Evolutionary conservation across 2,888 invertebrate genomes (phyloP).

Genomic region (Megamerina dolium): DNA sequence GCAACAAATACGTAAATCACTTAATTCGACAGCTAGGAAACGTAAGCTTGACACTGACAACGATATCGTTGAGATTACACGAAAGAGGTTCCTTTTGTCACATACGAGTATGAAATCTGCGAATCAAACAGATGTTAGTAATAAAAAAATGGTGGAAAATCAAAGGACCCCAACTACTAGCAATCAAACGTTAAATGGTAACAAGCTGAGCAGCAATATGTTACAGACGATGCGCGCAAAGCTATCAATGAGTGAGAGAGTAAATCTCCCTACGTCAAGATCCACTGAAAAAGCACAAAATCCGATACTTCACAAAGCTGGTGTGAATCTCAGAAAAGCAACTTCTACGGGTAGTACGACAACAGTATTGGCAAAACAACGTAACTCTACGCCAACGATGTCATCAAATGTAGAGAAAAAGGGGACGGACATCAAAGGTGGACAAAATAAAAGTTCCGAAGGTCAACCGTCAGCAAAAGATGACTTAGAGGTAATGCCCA

Average conservation of each 20-base stretch:
- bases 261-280: background rate
- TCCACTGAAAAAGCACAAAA: slow-evolving; percentile 4
- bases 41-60: slow-evolving; percentile 18
- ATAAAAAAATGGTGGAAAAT: background rate
- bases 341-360: too few species aligned
- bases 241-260: slow-evolving; percentile 4
- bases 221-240: background rate
- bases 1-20: slow-evolving; percentile 31
- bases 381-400: slow-evolving; percentile 7
- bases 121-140: slow-evolving; percentile 11
- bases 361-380: slow-evolving; percentile 8
- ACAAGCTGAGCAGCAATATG: background rate
- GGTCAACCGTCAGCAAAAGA: slow-evolving; percentile 28
- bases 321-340: background rate
- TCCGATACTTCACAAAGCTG: background rate
- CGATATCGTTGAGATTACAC: slow-evolving; percentile 18
- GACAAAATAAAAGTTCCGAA: background rate
- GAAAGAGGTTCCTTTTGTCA: slow-evolving; percentile 25
- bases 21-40: slow-evolving; percentile 17
- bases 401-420: background rate
- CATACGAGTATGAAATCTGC: too few species aligned
- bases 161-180: background rate
- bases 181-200: slow-evolving; percentile 6
- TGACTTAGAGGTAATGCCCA: slow-evolving; percentile 44
- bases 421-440: background rate